Evolutionary conservation across 2,888 invertebrate genomes (phyloP).

Genomic region (Laothoe populi): DNA sequence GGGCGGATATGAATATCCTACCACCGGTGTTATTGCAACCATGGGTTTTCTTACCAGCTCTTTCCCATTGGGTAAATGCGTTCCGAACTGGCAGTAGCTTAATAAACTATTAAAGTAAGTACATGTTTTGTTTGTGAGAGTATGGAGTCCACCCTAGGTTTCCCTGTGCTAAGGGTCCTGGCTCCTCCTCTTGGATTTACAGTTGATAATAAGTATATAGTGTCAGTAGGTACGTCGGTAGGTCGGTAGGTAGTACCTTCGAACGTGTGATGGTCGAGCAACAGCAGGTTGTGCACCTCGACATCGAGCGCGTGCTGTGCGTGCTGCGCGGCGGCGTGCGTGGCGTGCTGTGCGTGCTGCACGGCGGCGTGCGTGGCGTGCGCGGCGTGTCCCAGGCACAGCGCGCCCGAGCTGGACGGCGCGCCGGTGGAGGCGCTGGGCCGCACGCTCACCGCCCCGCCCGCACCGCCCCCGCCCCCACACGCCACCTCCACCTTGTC

Average conservation of each 20-base stretch:
- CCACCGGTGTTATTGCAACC: no score
- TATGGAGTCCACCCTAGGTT: no score
- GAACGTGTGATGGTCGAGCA: conserved; percentile 98
- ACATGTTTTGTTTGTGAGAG: no score
- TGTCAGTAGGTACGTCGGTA: no score
- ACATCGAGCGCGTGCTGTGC: conserved; percentile 91
- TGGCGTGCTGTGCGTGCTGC: conserved; percentile 58
- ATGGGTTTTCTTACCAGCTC: no score
- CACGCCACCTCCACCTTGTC: conserved; percentile 89
- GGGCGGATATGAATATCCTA: no score
- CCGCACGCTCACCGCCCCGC: conserved; percentile 60
- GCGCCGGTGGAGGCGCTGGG: conserved; percentile 71
- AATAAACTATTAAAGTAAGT: no score
- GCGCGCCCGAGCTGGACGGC: conserved; percentile 79
- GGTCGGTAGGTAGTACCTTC: conserved; percentile 86
- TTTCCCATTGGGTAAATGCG: no score
- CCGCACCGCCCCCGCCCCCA: conserved; percentile 47
- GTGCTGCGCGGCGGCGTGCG: conserved; percentile 37
- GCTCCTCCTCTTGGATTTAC: no score
- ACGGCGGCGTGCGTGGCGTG: conserved; percentile 81
- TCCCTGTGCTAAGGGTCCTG: no score
- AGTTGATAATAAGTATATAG: no score
- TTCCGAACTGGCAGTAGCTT: no score
- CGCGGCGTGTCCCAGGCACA: conserved; percentile 63
- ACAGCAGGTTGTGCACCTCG: conserved; percentile 94